These are phyloP conservation scores for Orcinus orca DNA, from an alignment of 2,113 vertebrate genomes.

Conservation along the genomic window DNA sequence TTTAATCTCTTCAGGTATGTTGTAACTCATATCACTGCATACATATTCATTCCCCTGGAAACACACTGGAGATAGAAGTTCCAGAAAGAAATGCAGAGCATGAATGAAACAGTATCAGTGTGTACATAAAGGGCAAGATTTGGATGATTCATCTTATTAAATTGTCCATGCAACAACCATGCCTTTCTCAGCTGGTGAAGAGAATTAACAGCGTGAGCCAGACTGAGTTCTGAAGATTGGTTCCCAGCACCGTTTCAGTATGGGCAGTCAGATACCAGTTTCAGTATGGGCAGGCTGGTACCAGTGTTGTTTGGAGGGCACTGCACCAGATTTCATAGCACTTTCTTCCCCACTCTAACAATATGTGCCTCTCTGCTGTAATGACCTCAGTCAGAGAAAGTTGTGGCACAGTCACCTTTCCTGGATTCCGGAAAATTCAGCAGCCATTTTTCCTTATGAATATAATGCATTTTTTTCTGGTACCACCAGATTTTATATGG, in stretches of 20 bases:
- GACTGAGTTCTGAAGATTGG: neutral
- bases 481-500: neutral
- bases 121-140: neutral
- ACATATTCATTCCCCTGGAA: neutral
- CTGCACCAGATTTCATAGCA: neutral
- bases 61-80: neutral
- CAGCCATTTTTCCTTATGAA: neutral
- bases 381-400: neutral
- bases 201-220: too few species aligned
- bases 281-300: neutral
- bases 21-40: slow-evolving; percentile 53
- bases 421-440: neutral
- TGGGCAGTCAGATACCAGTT: neutral
- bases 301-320: neutral
- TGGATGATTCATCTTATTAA: neutral
- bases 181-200: neutral
- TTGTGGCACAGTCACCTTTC: neutral
- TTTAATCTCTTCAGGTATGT: slow-evolving; percentile 13
- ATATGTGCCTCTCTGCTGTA: neutral
- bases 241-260: neutral
- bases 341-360: neutral
- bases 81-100: neutral
- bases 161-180: neutral
- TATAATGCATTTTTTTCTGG: neutral
- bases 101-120: neutral